phyloP scores from a whole-genome alignment of 2,113 vertebrate genomes.

The Actenoides lindsayi region DNA sequence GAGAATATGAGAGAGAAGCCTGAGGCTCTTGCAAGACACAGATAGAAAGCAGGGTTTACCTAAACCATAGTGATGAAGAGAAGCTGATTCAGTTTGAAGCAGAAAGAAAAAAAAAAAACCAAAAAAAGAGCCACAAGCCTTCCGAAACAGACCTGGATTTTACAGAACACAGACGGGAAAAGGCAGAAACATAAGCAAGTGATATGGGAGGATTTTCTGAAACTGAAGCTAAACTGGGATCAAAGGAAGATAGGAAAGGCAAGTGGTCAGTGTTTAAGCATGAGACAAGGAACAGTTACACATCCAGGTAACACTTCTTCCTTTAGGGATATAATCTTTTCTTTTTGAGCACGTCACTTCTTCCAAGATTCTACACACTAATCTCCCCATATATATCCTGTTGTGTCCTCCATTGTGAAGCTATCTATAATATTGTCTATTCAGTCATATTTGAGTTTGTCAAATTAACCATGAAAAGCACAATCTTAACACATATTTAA shows the following conservation, averaged over 20 bases:
- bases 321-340: background rate
- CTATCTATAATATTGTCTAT: background rate
- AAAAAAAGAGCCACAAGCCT: background rate
- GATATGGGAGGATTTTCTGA: background rate
- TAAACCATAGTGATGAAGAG: background rate
- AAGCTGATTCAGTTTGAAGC: background rate
- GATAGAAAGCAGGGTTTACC: background rate
- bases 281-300: background rate
- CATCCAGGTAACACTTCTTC: background rate
- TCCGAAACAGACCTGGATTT: background rate
- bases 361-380: background rate
- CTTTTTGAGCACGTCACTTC: background rate
- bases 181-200: background rate
- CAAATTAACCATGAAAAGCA: slow-evolving; percentile 22
- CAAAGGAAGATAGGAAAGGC: background rate
- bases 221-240: background rate
- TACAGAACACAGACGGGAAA: background rate
- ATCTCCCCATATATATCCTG: background rate
- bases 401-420: background rate
- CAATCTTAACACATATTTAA: slow-evolving; percentile 2
- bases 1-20: background rate
- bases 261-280: background rate
- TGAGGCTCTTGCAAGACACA: background rate
- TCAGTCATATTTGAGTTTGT: background rate
- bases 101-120: background rate